Percentiles rank a stretch among this genome's conserved stretches.
phyloP scores from a whole-genome alignment of 2,797 vertebrate genomes.

The Pipistrellus nathusii region DNA sequence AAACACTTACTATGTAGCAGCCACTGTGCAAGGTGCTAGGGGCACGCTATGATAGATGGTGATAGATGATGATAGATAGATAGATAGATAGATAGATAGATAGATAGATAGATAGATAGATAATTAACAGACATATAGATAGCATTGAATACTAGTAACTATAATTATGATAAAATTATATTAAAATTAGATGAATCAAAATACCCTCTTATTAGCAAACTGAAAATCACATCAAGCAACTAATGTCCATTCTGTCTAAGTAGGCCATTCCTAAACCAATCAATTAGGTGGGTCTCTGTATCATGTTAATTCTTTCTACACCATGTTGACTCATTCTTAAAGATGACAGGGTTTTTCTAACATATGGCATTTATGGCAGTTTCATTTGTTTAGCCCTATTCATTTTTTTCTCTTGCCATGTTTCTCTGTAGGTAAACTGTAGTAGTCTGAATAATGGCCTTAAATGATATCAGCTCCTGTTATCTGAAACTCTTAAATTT shows the following conservation, averaged over 20 bases:
- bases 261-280: neutral
- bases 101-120: neutral
- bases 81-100: neutral
- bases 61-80: neutral
- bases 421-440: neutral
- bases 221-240: neutral
- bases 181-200: constrained; percentile 8
- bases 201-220: neutral
- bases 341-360: neutral
- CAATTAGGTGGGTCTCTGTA: neutral
- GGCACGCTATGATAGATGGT: neutral
- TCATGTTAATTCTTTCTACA: neutral
- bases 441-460: neutral
- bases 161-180: neutral
- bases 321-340: neutral
- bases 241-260: neutral
- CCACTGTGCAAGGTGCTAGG: neutral
- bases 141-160: neutral
- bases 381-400: neutral
- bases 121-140: neutral
- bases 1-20: neutral
- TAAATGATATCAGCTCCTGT: neutral
- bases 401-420: neutral
- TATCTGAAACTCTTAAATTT: neutral
- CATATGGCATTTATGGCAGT: neutral